These are phyloP conservation scores for Philypnodon macrostomus DNA, from an alignment of 2,797 vertebrate genomes.

Conservation along the genomic window DNA sequence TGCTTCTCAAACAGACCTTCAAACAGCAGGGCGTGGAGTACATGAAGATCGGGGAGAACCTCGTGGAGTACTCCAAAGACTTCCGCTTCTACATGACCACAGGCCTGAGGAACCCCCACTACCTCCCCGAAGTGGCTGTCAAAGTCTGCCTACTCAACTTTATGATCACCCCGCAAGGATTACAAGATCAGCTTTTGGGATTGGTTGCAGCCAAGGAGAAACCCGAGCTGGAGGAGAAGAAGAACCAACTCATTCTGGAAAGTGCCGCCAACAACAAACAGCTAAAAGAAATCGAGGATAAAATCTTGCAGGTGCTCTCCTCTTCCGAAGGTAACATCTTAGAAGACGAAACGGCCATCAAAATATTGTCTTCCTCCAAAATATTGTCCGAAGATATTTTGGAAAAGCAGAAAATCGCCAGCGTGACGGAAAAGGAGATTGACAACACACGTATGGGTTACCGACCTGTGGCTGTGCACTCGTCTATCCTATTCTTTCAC, in stretches of 20 bases:
- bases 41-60: conserved; percentile 91
- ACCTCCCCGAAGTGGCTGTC: conserved; percentile 89
- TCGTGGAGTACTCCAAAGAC: conserved; percentile 86
- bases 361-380: conserved; percentile 89
- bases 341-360: conserved; percentile 89
- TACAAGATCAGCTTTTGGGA: conserved; percentile 92
- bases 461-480: conserved; percentile 87
- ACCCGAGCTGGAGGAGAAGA: conserved; percentile 91
- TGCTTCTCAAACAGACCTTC: conserved; percentile 90
- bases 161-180: conserved; percentile 92
- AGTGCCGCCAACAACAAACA: conserved; percentile 88
- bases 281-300: conserved; percentile 91
- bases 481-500: conserved; percentile 90
- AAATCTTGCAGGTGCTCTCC: conserved; percentile 88
- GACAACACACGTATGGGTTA: conserved; percentile 90
- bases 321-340: conserved; percentile 89
- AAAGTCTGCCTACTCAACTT: conserved; percentile 96
- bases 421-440: conserved; percentile 85
- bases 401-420: conserved; percentile 87
- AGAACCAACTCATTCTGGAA: conserved; percentile 90
- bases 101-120: conserved; percentile 91
- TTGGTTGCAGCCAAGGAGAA: conserved; percentile 92
- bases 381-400: conserved; percentile 88
- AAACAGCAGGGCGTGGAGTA: conserved; percentile 91
- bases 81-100: conserved; percentile 94